phyloP scores from a whole-genome alignment of 2,888 invertebrate species.

The Caenorhabditis afra region DNA sequence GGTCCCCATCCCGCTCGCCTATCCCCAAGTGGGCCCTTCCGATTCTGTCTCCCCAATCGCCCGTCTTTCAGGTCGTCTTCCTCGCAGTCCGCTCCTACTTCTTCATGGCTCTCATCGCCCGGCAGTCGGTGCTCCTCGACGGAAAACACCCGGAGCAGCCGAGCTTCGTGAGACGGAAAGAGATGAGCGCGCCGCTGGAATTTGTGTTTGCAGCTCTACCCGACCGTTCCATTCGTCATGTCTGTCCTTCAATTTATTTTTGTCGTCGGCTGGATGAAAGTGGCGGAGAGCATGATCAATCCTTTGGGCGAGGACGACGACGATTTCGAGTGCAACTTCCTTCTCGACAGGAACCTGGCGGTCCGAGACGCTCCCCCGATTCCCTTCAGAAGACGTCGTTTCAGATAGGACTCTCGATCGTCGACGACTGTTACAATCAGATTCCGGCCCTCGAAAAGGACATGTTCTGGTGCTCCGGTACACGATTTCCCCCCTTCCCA shows the following conservation, averaged over 20 bases:
- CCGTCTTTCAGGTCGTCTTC: conserved; percentile 73
- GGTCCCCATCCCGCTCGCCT: conserved; percentile 77
- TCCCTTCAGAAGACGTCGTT: no score
- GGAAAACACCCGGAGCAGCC: conserved; percentile 63
- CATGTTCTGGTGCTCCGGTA: conserved; percentile 65
- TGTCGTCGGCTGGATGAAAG: conserved; percentile 79
- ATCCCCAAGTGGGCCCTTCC: conserved; percentile 69
- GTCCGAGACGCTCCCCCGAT: no score
- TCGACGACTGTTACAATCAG: conserved; percentile 69
- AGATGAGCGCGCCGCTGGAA: neutral
- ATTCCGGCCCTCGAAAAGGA: conserved; percentile 65
- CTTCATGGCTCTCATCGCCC: conserved; percentile 73
- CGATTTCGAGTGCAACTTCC: conserved; percentile 74
- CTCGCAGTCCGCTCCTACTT: conserved; percentile 78
- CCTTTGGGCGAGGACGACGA: conserved; percentile 78
- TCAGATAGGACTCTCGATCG: conserved; percentile 66
- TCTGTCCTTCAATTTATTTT: conserved; percentile 76
- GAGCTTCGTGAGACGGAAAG: conserved; percentile 40
- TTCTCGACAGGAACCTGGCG: conserved; percentile 69
- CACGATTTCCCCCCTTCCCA: neutral
- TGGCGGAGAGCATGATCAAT: conserved; percentile 77
- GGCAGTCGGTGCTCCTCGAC: conserved; percentile 73
- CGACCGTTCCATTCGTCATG: conserved; percentile 75
- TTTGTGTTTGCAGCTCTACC: conserved; percentile 62
- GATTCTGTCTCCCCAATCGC: neutral